A percentile compares a stretch with the other conserved stretches of the same genome.
Evolutionary conservation across 2,888 invertebrate species (phyloP).

Genomic region (Orthonevra nobilis): DNA sequence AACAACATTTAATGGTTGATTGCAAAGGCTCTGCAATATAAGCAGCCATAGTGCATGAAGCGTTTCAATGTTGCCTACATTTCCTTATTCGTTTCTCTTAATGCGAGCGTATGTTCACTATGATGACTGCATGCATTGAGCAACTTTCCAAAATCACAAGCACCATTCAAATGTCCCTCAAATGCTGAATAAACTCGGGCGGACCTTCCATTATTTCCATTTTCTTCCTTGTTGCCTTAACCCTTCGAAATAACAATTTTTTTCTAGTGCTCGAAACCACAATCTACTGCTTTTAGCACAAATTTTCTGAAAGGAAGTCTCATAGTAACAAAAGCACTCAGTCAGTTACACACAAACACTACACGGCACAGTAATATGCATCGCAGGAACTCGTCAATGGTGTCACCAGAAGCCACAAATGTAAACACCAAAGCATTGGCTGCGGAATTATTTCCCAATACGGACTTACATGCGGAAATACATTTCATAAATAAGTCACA

Average conservation of each 20-base stretch:
- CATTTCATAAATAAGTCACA: slow-evolving; percentile 43
- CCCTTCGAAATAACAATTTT: slow-evolving; percentile 44
- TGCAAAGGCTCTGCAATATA: no score
- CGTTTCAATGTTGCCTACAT: slow-evolving; percentile 7
- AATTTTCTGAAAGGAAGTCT: slow-evolving; percentile 34
- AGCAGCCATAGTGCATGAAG: slow-evolving; percentile 17
- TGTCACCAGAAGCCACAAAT: slow-evolving; percentile 27
- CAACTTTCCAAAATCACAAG: slow-evolving; percentile 43
- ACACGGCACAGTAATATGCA: slow-evolving; percentile 13
- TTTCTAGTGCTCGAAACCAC: slow-evolving; percentile 47
- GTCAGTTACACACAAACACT: slow-evolving; percentile 46
- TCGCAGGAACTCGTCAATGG: slow-evolving; percentile 6
- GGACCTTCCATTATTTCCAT: slow-evolving; percentile 55
- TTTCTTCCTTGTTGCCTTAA: slow-evolving; percentile 63
- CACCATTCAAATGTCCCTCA: slow-evolving; percentile 51
- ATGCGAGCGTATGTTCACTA: slow-evolving; percentile 6
- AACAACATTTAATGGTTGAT: no score
- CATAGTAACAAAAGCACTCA: slow-evolving; percentile 53
- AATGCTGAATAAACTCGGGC: slow-evolving; percentile 47
- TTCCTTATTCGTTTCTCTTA: not conserved
- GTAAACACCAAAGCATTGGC: slow-evolving; percentile 21
- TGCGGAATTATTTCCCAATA: slow-evolving; percentile 47
- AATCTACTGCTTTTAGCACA: slow-evolving; percentile 40
- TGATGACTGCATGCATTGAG: slow-evolving; percentile 49
- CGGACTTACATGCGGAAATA: slow-evolving; percentile 37